Base-by-base conservation (phyloP, 2,113 vertebrate genomes). In the Planiliza haematocheilus region DNA sequence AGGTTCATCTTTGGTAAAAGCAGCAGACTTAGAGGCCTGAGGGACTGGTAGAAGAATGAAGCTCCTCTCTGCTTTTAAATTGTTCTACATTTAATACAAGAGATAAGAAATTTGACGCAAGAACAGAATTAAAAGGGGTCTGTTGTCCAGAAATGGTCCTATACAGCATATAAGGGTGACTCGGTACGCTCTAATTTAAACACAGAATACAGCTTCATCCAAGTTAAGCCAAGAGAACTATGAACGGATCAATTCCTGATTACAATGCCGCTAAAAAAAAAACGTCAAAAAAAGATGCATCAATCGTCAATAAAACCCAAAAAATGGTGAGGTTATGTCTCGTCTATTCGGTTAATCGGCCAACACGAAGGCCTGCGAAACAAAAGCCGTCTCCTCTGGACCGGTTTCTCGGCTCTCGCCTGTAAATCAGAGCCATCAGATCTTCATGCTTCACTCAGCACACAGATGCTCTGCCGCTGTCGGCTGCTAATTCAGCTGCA, bases 401-500 rank as follows among this genome's bases (percentile, higher is more conserved):
- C 45, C 11, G 42, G 37, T 41, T 41, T 36, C 71, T 14, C 57
- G 42, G 56, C 8, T 53, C 59, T 65, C 14, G 8, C 36, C 56
- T 66, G 45, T 52, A 77, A 81, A 78, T 71, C 58, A 20, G 52
- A 80, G 51, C 56, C 58, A 75, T 77, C 62, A n/a, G 59, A 83
- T 77, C 51, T 39, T 51, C 30, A 18, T 57, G 84, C 39, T 78
- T 57, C 84, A 66, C 65, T 77, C 73, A 75, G 71, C 61, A 61
- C 60, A 17, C 74, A 30, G 80, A 74, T 63, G 67, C 74, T 77
- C 80, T 11, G 63, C 73, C 80, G 74, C 74, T 59, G 71, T 56
- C 30, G 4, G 51, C 75, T 52, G 77, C 74, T 88, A 88, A 88
- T 89, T 85, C 86, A 83, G 72, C 83, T 46, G 72, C 81, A 86